Base-by-base conservation (phyloP, 2,888 invertebrate genomes). In the Zygogramma bicolorata region DNA sequence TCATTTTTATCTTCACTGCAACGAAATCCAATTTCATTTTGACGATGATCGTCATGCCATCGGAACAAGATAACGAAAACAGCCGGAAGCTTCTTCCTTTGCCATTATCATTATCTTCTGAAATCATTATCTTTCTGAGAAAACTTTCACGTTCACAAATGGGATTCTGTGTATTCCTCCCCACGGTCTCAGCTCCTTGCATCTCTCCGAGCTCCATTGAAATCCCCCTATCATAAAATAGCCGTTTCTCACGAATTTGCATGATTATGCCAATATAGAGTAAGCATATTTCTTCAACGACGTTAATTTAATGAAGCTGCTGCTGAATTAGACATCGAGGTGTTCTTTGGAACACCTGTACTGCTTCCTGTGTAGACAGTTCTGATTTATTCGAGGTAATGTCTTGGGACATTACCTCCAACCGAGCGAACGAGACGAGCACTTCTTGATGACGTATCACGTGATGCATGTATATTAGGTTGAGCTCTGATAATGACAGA, bases 281-380 rank as follows among this genome's bases (percentile, higher is more conserved):
- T 46, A 46, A 46, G 46, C 46, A 46, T 46, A 46, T 46, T 46
- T 46, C 46, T 46, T 46, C 46, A 46, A 46, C 46, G 46, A 18
- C 46, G 46, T 18, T 18, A 46, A 46, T 46, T 46, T 46, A 46
- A 46, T 46, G 20, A 46, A 46, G 46, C 46, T 46, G 46, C 18
- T 46, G 46, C 18, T 20, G 20, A 20, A 46, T 46, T 46, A 46
- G 46, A 46, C 46, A 8, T 46, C 46, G 18, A 20, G 38, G 38
- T 38, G 46, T 46, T 46, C 20, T 46, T 20, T 18, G 1, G 42
- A 46, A 46, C 42, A 46, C 42, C 42, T 46, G 42, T 46, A 18
- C 18, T 46, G 42, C 8, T 18, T 46, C 42, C 42, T 46, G 7
- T 15, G 18, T 46, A 46, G 46, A 20, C 46, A 3, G 1, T 10